Percentiles rank a stretch among this genome's conserved stretches.
Conservation (phyloP, 2,113 vertebrate species). For the Eublepharis macularius region DNA sequence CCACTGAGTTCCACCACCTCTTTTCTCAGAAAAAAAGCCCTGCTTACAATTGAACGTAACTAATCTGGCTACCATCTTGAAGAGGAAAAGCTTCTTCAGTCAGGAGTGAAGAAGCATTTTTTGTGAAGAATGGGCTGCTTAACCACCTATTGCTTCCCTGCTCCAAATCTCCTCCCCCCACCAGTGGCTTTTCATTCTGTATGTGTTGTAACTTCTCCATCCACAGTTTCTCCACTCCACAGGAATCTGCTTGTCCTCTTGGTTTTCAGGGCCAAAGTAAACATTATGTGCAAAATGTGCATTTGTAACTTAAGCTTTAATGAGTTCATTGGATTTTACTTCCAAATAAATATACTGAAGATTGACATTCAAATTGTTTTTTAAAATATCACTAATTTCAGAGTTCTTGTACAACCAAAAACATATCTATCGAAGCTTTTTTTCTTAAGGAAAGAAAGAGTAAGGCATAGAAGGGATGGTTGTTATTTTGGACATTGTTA, state of each 20-base stretch:
- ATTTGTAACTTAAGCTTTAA: neutral
- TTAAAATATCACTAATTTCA: neutral
- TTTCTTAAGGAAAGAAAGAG: neutral
- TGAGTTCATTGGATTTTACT: neutral
- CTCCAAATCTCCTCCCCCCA: neutral
- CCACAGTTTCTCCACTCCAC: neutral
- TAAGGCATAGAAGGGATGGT: neutral
- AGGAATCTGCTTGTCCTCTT: neutral
- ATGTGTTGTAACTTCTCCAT: neutral
- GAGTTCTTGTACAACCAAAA: neutral
- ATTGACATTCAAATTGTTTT: neutral
- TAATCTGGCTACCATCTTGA: neutral
- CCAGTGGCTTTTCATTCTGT: too few relatives aligned
- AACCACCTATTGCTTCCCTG: neutral
- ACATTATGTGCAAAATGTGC: neutral
- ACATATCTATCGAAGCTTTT: neutral
- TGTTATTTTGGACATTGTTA: neutral
- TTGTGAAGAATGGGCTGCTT: neutral
- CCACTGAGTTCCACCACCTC: too few relatives aligned
- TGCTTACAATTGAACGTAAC: neutral
- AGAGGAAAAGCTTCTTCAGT: neutral
- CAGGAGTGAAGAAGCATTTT: neutral
- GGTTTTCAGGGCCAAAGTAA: neutral
- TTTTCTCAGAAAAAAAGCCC: too few relatives aligned
- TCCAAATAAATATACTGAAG: neutral